A percentile compares a stretch with the other conserved stretches of the same genome.
phyloP scores from a whole-genome alignment of 2,888 invertebrate species.

The Strigamia crassipes region DNA sequence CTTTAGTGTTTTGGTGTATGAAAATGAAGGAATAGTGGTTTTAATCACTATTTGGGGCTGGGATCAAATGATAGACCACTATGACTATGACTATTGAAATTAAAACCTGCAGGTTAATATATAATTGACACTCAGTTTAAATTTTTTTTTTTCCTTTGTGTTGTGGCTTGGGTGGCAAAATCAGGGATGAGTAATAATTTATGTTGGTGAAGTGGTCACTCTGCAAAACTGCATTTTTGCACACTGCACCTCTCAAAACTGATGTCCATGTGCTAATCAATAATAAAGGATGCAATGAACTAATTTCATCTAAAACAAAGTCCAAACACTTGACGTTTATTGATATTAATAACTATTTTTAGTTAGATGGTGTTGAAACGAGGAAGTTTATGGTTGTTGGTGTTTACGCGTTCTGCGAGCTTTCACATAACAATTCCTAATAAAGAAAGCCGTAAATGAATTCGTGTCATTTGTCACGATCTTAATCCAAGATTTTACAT shows the following conservation, averaged over 20 bases:
- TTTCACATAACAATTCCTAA: background rate
- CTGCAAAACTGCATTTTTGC: background rate
- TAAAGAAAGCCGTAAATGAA: background rate
- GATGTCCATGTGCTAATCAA: constrained; percentile 1
- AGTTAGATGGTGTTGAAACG: background rate
- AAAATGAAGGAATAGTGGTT: too few relatives aligned
- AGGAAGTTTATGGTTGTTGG: background rate
- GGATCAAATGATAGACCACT: too few relatives aligned
- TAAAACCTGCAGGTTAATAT: too few relatives aligned
- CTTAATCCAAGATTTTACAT: too few relatives aligned
- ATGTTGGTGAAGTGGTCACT: background rate
- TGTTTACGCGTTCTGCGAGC: background rate
- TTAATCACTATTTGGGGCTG: too few relatives aligned
- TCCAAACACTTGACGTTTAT: background rate
- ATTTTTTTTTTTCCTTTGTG: too few relatives aligned
- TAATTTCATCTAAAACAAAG: background rate
- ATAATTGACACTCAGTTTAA: too few relatives aligned
- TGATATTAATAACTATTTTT: background rate
- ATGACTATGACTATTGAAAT: too few relatives aligned
- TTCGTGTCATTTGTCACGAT: background rate
- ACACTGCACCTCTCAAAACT: background rate
- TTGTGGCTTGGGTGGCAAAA: background rate
- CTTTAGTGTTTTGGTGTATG: too few relatives aligned
- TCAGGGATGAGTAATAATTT: background rate
- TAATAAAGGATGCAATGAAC: background rate